These are phyloP conservation scores for Mythimna vitellina DNA, from an alignment of 2,888 invertebrate species.

Conservation along the genomic window DNA sequence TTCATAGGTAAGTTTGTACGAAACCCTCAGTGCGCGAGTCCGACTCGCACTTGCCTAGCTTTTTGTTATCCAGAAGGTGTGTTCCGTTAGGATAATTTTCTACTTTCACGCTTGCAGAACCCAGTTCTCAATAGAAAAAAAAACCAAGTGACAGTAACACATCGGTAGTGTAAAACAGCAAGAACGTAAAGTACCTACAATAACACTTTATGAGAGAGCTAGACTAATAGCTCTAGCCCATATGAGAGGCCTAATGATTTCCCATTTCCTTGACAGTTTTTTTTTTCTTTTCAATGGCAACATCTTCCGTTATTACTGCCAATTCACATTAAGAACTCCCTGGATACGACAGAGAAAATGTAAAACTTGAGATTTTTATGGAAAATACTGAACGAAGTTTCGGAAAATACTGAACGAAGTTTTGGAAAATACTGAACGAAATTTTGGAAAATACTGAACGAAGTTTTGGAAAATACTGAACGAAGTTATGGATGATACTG, in stretches of 20 bases:
- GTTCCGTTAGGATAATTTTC: too few species aligned
- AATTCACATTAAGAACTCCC: background rate
- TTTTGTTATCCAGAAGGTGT: too few species aligned
- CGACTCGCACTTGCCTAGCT: too few species aligned
- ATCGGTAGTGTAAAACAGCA: background rate
- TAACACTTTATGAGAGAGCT: slow-evolving; percentile 38
- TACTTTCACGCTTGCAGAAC: background rate
- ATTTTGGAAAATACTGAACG: too few species aligned
- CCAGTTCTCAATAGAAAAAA: slow-evolving; percentile 3
- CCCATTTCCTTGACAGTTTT: slow-evolving; percentile 41
- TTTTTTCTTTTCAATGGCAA: slow-evolving; percentile 25
- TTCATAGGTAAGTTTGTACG: too few species aligned
- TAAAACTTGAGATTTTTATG: slow-evolving; percentile 17
- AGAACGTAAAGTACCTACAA: slow-evolving; percentile 30
- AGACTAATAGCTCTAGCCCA: slow-evolving; percentile 39
- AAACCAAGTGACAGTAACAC: slow-evolving; percentile 9
- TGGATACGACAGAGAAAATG: slow-evolving; percentile 32
- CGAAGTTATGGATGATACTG: too few species aligned
- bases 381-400: slow-evolving; percentile 33
- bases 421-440: too few species aligned
- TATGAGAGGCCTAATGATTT: slow-evolving; percentile 49
- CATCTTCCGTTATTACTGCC: slow-evolving; percentile 29
- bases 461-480: too few species aligned
- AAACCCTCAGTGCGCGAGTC: too few species aligned
- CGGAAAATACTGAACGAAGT: slow-evolving; percentile 23